Evolutionary conservation across 2,797 vertebrate genomes (phyloP).

Genomic region (Octomys mimax): DNA sequence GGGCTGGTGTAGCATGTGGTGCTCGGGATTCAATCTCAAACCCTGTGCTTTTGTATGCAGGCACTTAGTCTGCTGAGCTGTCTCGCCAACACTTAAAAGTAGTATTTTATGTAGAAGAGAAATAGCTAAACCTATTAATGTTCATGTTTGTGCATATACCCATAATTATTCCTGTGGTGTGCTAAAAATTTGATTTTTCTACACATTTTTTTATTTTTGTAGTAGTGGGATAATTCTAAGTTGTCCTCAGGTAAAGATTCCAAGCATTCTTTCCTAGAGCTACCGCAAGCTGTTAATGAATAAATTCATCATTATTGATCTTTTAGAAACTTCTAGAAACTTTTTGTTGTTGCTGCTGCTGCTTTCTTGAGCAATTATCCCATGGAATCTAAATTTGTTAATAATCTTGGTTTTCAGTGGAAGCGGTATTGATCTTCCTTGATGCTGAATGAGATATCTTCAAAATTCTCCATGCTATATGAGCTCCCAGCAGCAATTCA

Average conservation of each 20-base stretch:
- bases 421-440: background rate
- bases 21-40: too few species aligned
- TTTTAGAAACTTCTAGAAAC: conserved; percentile 15
- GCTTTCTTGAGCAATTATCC: conserved; percentile 23
- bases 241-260: background rate
- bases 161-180: background rate
- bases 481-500: background rate
- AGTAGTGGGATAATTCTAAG: background rate
- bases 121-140: background rate
- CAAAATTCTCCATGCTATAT: background rate
- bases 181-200: background rate
- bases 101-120: background rate
- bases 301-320: conserved; percentile 27
- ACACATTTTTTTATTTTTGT: background rate
- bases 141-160: background rate
- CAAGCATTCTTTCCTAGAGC: background rate
- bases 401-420: conserved; percentile 39
- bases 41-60: too few species aligned
- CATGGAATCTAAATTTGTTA: conserved; percentile 35
- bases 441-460: conserved; percentile 21
- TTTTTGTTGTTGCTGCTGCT: background rate
- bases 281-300: conserved; percentile 13
- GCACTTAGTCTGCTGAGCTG: too few species aligned
- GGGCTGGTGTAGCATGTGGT: too few species aligned
- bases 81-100: background rate